Evolutionary conservation across 1,140 invertebrate genomes (phyloP).

Genomic region (Dreissena rostriformis): DNA sequence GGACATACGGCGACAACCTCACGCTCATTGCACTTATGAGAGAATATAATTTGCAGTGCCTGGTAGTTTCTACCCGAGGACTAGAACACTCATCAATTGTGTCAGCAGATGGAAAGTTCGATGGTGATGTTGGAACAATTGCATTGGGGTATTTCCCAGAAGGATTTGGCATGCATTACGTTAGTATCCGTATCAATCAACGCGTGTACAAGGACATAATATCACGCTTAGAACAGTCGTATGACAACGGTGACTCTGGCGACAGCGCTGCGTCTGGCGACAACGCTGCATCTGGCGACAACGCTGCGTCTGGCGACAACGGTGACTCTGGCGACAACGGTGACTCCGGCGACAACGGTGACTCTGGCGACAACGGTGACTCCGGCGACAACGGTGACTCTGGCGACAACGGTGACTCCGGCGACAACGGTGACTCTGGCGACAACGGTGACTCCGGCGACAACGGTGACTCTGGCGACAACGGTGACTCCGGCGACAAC

Average conservation of each 20-base stretch:
- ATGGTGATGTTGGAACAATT: background rate
- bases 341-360: too few relatives aligned
- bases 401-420: too few relatives aligned
- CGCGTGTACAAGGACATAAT: conserved; percentile 5
- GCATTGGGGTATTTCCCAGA: conserved; percentile 25
- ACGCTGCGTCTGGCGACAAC: too few relatives aligned
- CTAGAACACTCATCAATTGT: conserved; percentile 8
- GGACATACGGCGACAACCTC: conserved; percentile 26
- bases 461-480: too few relatives aligned
- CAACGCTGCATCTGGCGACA: too few relatives aligned
- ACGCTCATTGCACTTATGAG: conserved; percentile 29
- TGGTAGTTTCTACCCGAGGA: conserved; percentile 26
- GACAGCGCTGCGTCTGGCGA: conserved; percentile 2
- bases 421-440: too few relatives aligned
- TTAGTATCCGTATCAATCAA: conserved; percentile 15
- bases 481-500: too few relatives aligned
- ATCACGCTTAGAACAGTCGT: conserved; percentile 5
- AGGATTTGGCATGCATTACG: conserved; percentile 9
- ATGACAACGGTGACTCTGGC: conserved; percentile 4
- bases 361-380: too few relatives aligned
- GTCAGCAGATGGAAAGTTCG: conserved; percentile 16
- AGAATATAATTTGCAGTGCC: conserved; percentile 32
- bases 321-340: too few relatives aligned
- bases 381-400: too few relatives aligned
- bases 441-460: too few relatives aligned